Evolutionary conservation across 2,113 vertebrate genomes (phyloP), one percentile per base, ranked within the genome.

Genomic region (Carassius carassius): DNA sequence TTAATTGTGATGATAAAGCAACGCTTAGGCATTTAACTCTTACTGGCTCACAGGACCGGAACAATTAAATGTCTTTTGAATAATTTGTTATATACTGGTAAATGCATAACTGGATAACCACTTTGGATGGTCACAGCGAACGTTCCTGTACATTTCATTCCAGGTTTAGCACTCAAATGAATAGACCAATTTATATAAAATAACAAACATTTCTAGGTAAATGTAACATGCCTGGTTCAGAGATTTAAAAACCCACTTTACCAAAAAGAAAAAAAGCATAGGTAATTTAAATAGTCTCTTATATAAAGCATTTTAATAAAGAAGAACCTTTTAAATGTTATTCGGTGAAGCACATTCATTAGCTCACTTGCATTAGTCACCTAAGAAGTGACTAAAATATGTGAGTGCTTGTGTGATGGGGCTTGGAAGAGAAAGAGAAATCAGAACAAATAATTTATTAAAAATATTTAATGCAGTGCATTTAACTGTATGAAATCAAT

Each of bases 1-100:
- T 85, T 81, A 85, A 81, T 81, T 65, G 78, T 80, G 25, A 63
- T 37, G 56, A 72, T 74, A 85, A 62, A 74, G 69, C 35, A 56
- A 79, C 13, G 65, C 49, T 79, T 47, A 58, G 16, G 29, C 49
- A 56, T 77, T 67, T 51, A 76, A 51, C 16, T 51, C 58, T 19
- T 19, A 56, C 32, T 14, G 60, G 79, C 25, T 47, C 54, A 37
- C 35, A 63, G 54, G 37, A 19, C 19, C 35, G 4, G 8, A 63
- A 19, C 60, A 80, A 58, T 81, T 62, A 56, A 81, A 85, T 23
- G 65, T 8, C 29, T 81, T 62, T 35, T 75, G 32, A 81, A 63
- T 70, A 13, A 37, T 81, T 29, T 74, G 35, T 73, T 85, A 75
- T 54, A 69, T 63, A 74, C 54, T 51, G 11, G 21, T 62, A 37